phyloP scores from a whole-genome alignment of 2,797 vertebrate genomes.

The Cossypha polioptera region DNA sequence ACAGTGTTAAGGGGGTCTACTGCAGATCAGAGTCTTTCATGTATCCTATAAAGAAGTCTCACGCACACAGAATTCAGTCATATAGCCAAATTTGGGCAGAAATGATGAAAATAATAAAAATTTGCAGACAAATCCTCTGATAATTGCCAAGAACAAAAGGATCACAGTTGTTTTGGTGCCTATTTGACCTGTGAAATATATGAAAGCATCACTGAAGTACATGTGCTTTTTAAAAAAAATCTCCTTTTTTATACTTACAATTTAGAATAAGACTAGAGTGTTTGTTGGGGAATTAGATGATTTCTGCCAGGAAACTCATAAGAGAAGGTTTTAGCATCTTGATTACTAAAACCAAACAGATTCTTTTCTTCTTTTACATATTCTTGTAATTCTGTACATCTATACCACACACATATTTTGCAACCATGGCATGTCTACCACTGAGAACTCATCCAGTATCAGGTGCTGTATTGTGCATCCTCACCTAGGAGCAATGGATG shows the following conservation, averaged over 20 bases:
- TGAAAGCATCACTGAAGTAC: background rate
- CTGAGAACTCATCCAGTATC: background rate
- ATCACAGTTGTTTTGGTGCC: background rate
- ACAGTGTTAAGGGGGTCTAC: background rate
- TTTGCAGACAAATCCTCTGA: background rate
- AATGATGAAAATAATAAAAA: background rate
- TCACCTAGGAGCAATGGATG: background rate
- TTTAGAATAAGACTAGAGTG: background rate
- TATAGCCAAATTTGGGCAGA: background rate
- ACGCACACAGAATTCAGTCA: background rate
- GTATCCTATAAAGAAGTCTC: background rate
- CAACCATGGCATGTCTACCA: fast-evolving
- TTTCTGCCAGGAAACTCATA: background rate
- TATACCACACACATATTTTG: background rate
- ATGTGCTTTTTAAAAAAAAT: fast-evolving
- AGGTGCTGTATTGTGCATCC: background rate
- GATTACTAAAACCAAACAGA: background rate
- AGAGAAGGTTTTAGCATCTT: background rate
- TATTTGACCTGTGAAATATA: background rate
- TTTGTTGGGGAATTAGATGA: background rate
- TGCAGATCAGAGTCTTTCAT: background rate
- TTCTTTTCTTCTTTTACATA: background rate
- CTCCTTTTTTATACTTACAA: background rate
- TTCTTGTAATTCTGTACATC: background rate
- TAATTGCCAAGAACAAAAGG: background rate